Evolutionary conservation across 2,797 vertebrate genomes (phyloP), one percentile per base, ranked within the genome.

Genomic region (Parambassis ranga): DNA sequence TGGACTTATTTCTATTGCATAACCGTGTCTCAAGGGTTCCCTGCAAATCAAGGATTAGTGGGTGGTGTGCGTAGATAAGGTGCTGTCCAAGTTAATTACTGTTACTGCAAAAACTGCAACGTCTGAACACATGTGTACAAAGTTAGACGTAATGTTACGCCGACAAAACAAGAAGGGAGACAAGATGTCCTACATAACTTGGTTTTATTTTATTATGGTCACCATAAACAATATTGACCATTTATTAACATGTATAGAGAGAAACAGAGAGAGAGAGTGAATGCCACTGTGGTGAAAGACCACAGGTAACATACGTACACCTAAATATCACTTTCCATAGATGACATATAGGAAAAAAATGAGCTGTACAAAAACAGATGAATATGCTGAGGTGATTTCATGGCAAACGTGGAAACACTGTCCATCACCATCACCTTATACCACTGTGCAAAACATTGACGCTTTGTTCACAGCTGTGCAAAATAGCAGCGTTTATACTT

Each of bases 401-500:
- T 67, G 69, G 64, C 50, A 60, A 83, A 81, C 52, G 20, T 74
- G 49, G 23, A 81, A 75, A 75, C 78, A 71, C 79, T 36, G 75
- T 18, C 56, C 61, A 68, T 28, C 23, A 67, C 61, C 65, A 39
- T 48, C 19, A 55, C 52, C 57, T 61, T 68, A 66, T 55, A 83
- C 52, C 79, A 79, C 78, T 83, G 87, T 89, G 85, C 86, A 88
- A 90, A 84, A 86, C 80, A 78, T 65, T 33, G 28, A 60, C 27
- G 19, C 31, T 85, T 89, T 90, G 88, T 83, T 89, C 83, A 81
- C 51, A 75, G 74, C 78, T 88, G 87, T 88, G 87, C 88, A 89
- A 90, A 87, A 70, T 82, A 90, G 88, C 86, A 85, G 87, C 83
- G 60, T 85, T n/a, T 71, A 77, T 58, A 79, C 57, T 87, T 77